Conservation (phyloP, 2,113 vertebrate species). For the Ondatra zibethicus region DNA sequence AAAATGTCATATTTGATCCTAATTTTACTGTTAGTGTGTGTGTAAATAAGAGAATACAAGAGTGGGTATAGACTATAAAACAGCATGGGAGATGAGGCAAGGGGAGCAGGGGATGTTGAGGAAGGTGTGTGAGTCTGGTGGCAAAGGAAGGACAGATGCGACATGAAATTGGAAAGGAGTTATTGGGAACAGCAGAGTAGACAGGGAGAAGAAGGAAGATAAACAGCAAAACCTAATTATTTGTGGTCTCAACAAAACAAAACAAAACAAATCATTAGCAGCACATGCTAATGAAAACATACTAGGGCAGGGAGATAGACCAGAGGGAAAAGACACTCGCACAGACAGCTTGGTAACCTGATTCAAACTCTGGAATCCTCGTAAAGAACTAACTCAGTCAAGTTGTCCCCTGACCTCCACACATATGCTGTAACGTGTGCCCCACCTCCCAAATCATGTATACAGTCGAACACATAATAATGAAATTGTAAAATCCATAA, state of each 20-base stretch:
- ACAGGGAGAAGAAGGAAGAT: not conserved
- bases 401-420: not conserved
- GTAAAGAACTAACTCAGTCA: not conserved
- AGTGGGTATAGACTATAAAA: too few species aligned
- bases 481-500: not conserved
- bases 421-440: not conserved
- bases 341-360: not conserved
- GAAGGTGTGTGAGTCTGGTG: not conserved
- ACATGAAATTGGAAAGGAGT: not conserved
- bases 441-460: not conserved
- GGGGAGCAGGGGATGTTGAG: not conserved
- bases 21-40: not conserved
- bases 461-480: not conserved
- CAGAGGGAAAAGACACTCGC: too few species aligned
- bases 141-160: not conserved
- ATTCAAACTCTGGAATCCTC: not conserved
- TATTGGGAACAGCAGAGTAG: not conserved
- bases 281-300: not conserved
- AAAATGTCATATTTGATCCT: not conserved
- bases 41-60: not conserved
- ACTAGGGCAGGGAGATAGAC: not conserved
- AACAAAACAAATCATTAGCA: too few species aligned
- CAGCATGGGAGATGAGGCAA: not conserved
- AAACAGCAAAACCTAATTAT: not conserved
- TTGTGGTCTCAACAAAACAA: not conserved